Conservation (phyloP, 2,888 invertebrate genomes). For the Pristionchus mayeri region DNA sequence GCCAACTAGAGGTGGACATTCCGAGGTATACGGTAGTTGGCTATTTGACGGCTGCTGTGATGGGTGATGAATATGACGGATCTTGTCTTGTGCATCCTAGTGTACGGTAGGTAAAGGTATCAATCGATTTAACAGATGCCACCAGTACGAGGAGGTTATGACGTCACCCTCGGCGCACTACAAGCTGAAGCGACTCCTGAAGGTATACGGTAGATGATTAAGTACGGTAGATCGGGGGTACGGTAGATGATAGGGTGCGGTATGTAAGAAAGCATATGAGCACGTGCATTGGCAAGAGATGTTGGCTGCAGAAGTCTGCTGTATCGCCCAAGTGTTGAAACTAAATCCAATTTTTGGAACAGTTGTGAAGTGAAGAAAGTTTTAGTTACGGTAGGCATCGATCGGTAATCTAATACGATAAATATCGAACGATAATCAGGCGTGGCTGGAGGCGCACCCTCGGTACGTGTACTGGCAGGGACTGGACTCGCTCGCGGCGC, state of each 20-base stretch:
- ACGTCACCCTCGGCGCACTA: slow-evolving; percentile 93
- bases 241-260: not conserved
- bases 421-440: slow-evolving; percentile 32
- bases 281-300: too few relatives aligned
- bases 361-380: too few relatives aligned
- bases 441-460: slow-evolving; percentile 86
- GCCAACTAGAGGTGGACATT: slow-evolving; percentile 91
- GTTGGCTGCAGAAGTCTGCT: too few relatives aligned
- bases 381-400: slow-evolving; percentile 14
- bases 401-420: not conserved
- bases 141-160: slow-evolving; percentile 93
- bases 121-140: not conserved
- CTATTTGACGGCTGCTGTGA: not conserved
- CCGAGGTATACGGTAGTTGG: slow-evolving; percentile 82
- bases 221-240: not conserved
- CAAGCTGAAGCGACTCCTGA: slow-evolving; percentile 91
- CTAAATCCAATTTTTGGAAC: too few relatives aligned
- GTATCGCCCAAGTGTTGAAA: too few relatives aligned
- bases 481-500: slow-evolving; percentile 95
- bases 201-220: slow-evolving; percentile 87
- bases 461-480: slow-evolving; percentile 99
- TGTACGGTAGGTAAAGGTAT: not conserved
- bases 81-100: not conserved
- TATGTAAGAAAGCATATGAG: not conserved
- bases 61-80: not conserved